Conservation (phyloP, 1,140 invertebrate genomes). For the Sitobion miscanthi region DNA sequence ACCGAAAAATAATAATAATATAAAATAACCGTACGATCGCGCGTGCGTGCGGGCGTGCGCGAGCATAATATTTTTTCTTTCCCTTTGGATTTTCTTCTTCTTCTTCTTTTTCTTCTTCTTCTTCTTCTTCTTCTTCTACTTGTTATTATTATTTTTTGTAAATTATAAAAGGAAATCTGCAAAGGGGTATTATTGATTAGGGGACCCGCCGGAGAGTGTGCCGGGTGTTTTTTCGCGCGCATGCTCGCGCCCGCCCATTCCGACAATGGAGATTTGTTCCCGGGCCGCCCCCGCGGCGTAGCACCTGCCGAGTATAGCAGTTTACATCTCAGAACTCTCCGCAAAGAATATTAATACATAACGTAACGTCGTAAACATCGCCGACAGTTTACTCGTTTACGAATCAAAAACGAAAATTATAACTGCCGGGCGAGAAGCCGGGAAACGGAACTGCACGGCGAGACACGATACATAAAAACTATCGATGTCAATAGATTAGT, state of each 20-base stretch:
- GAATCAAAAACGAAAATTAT: not conserved
- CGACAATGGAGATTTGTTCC: conserved; percentile 55
- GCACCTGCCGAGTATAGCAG: conserved; percentile 40
- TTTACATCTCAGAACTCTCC: not conserved
- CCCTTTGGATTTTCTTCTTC: not conserved
- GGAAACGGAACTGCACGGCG: not conserved
- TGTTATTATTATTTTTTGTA: conserved; percentile 28
- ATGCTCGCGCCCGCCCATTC: conserved; percentile 53
- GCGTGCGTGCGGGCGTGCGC: no score
- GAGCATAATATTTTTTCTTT: conserved; percentile 26
- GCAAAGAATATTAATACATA: conserved; percentile 7
- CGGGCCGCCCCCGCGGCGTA: conserved; percentile 53
- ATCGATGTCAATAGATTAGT: not conserved
- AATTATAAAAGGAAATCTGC: conserved; percentile 56
- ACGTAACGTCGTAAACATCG: not conserved
- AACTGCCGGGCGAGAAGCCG: not conserved
- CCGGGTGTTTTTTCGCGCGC: conserved; percentile 53
- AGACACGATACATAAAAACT: not conserved
- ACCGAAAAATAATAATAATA: not conserved
- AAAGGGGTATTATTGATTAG: conserved; percentile 56
- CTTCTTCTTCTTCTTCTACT: not conserved
- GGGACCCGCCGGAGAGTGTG: conserved; percentile 41
- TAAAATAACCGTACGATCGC: not conserved
- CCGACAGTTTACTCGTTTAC: not conserved
- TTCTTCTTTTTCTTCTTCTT: not conserved